Base-by-base conservation (phyloP, 2,888 invertebrate genomes). In the Selenia dentaria region DNA sequence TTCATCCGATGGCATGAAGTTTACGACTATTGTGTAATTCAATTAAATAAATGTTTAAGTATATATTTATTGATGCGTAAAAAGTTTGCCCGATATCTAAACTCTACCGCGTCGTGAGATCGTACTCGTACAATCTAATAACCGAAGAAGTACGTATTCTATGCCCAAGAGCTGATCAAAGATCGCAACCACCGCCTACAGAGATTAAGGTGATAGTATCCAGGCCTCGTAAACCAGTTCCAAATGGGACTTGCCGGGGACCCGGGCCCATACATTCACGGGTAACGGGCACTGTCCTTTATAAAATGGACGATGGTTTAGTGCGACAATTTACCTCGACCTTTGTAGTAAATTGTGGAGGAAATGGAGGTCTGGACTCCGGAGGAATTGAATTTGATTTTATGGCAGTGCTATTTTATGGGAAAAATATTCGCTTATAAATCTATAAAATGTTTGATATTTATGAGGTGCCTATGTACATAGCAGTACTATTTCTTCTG, bases 211-310 rank as follows among this genome's bases (percentile, higher is more conserved):
- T 34, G 34, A 45, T 34, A 26, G 40, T 27, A 31, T 28, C 22
- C 28, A 42, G 47, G 24, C 36, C 26, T 38, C 48, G 31, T 45
- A 46, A 51, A 49, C 51, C 45, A 36, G 51, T 46, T 51, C 28
- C 32, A 31, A 48, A 51, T 46, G 36, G 39, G 26, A 31, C 20
- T 43, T 37, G 26, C 11, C 33, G 42, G 26, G 37, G 48, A 16
- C 34, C 42, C 13, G 41, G 10, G 26, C 25, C 48, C 36, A 49
- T 48, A 42, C 41, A 42, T 34, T 26, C 24, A 11, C 18, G 26
- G 24, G 37, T 44, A 47, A 47, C 41, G 35, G 28, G 16, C 20
- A 10, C 2, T 13, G 9, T 34, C 40, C 34, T 12, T 41, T 32
- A 18, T 10, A 32, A 40, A 52, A 40, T 31, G 47, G 46, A 18